Base-by-base conservation (phyloP, 1,140 invertebrate genomes). In the Sweltsa coloradensis region DNA sequence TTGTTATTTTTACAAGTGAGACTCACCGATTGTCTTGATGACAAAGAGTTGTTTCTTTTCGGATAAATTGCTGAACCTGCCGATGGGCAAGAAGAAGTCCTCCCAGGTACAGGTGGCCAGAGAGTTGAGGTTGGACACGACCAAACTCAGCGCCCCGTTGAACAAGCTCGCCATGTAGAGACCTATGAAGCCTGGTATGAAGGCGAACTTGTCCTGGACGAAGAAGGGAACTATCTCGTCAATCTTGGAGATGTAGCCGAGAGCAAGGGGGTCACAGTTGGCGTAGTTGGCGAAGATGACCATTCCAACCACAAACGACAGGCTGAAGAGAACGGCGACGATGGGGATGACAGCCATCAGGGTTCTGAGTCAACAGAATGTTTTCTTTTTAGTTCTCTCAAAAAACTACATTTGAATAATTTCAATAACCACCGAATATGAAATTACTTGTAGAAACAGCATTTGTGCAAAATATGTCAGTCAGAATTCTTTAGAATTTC, bases 161-260 rank as follows among this genome's bases (percentile, higher is more conserved):
- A 92, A 93, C 1, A 95, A 65, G 45, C 83, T 83, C 3, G 88
- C 88, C 68, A 93, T 81, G 51, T 94, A 91, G 13, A 94, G 63
- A 22, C 90, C 90, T 16, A 92, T 69, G 53, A 93, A 71, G 0
- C 89, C 89, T 0, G 83, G 83, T 7, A 89, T 58, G 51, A 81
- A 79, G 0, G 74, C 70, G 51, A 93, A 78, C 56, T 85, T 79
- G 57, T 93, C 86, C 64, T 89, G 80, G 0, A 93, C 84, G 61
- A 89, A 94, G 55, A 86, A 88, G 0, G 86, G 82, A 11, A 90
- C 66, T 26, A 90, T 84, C 60, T 89, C 85, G 67, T 89, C 83
- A 36, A 78, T 76, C 50, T 87, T 86, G 1, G 77, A 71, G 7
- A 86, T 85, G 47, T 78, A 78, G 22, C 83, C 78, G 2, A 78